phyloP scores from a whole-genome alignment of 2,888 invertebrate species.

The Lasioglossum oenotherae region DNA sequence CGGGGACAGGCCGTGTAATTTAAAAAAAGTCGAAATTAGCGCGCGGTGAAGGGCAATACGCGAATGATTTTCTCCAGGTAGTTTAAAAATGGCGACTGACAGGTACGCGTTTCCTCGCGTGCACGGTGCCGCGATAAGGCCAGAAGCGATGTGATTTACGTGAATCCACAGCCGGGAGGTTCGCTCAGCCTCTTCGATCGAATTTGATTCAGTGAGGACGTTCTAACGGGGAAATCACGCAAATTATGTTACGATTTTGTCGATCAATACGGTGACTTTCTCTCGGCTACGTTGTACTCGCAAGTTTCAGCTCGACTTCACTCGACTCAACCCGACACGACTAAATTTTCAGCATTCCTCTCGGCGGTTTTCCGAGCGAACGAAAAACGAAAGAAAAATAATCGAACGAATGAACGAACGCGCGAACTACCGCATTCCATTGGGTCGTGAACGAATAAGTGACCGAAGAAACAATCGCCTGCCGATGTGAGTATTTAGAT shows the following conservation, averaged over 20 bases:
- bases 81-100: conserved; percentile 83
- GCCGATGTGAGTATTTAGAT: conserved; percentile 46
- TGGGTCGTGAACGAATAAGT: conserved; percentile 50
- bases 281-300: conserved; percentile 42
- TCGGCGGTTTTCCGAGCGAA: conserved; percentile 26
- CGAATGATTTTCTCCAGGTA: conserved; percentile 77
- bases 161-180: conserved; percentile 21
- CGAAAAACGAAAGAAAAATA: conserved; percentile 27
- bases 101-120: conserved; percentile 76
- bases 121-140: conserved; percentile 66
- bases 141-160: conserved; percentile 56
- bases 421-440: conserved; percentile 54
- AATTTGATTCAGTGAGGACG: conserved; percentile 29
- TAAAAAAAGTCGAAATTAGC: conserved; percentile 46
- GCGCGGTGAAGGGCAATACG: conserved; percentile 67
- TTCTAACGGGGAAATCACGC: conserved; percentile 9
- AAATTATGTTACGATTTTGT: conserved; percentile 53
- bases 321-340: conserved; percentile 18
- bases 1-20: conserved; percentile 39
- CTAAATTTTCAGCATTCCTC: conserved; percentile 22
- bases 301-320: conserved; percentile 24
- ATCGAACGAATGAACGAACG: conserved; percentile 53
- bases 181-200: conserved; percentile 15
- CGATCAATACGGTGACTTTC: conserved; percentile 52
- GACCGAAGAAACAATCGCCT: conserved; percentile 39